Evolutionary conservation across 2,113 vertebrate species (phyloP).

Genomic region (Nothocercus julius): DNA sequence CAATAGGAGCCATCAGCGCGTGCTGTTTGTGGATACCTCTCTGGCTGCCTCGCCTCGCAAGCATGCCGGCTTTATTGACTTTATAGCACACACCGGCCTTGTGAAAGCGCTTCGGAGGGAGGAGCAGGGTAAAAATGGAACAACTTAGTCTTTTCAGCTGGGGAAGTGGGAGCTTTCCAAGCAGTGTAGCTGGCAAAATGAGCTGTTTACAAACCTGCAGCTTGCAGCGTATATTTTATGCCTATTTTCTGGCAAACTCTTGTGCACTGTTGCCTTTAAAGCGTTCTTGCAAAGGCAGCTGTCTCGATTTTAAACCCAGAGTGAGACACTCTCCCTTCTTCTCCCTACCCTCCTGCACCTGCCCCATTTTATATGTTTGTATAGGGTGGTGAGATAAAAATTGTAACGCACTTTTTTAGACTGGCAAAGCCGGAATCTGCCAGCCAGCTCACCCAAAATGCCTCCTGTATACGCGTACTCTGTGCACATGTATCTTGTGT

Average conservation of each 20-base stretch:
- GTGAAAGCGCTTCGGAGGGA: not conserved
- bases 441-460: not conserved
- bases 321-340: not conserved
- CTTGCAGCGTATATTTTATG: not conserved
- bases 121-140: not conserved
- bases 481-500: not conserved
- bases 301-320: not conserved
- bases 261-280: rapidly evolving
- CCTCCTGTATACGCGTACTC: not conserved
- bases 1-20: not conserved
- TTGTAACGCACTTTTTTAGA: not conserved
- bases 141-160: not conserved
- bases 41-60: not conserved
- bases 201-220: not conserved
- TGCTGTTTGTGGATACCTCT: not conserved
- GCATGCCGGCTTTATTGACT: not conserved
- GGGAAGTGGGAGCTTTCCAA: not conserved
- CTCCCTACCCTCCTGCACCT: not conserved
- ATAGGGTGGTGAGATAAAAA: not conserved
- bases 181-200: not conserved
- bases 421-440: not conserved
- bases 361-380: not conserved
- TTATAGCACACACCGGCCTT: not conserved
- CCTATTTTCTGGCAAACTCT: not conserved
- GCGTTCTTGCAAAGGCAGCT: not conserved